Percentiles rank a stretch among this genome's conserved stretches.
phyloP scores from a whole-genome alignment of 2,888 invertebrate genomes.

The Cheilosia impressa region DNA sequence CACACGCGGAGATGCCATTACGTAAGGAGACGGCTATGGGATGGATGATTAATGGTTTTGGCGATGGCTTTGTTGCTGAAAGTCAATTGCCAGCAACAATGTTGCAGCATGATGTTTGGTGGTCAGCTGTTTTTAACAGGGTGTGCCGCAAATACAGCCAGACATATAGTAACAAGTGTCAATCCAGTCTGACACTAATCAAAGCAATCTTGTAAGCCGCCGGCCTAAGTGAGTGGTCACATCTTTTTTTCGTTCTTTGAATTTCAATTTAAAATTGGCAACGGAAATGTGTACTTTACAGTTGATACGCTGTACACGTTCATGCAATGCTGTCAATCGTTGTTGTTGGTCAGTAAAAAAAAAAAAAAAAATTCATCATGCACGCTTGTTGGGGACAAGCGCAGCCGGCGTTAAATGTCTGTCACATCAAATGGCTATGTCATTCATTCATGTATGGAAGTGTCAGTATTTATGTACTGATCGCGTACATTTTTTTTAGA shows the following conservation, averaged over 20 bases:
- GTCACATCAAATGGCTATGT: neutral
- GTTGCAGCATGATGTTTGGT: slow-evolving; percentile 30
- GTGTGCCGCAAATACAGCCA: neutral
- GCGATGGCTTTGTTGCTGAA: slow-evolving; percentile 8
- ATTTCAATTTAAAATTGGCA: slow-evolving; percentile 28
- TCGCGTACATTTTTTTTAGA: too few species aligned
- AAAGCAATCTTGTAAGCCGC: neutral
- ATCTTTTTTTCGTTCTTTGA: slow-evolving; percentile 2
- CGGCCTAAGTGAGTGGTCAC: slow-evolving; percentile 15
- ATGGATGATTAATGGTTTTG: slow-evolving; percentile 26
- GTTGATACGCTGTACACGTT: slow-evolving; percentile 14
- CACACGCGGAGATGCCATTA: slow-evolving; percentile 34
- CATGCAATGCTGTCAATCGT: slow-evolving; percentile 9
- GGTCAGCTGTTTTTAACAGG: neutral
- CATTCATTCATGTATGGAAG: neutral
- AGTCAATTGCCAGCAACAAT: slow-evolving; percentile 22
- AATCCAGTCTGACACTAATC: neutral
- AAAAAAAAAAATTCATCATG: too few species aligned
- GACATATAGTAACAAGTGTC: neutral
- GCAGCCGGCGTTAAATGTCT: neutral
- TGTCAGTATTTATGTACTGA: too few species aligned
- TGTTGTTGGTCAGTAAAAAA: neutral
- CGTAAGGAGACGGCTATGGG: slow-evolving; percentile 28
- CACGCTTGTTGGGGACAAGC: neutral
- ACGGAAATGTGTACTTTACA: slow-evolving; percentile 5